Evolutionary conservation across 2,888 invertebrate species (phyloP), one percentile per base, ranked within the genome.

Genomic region (Periphyllus acericola): DNA sequence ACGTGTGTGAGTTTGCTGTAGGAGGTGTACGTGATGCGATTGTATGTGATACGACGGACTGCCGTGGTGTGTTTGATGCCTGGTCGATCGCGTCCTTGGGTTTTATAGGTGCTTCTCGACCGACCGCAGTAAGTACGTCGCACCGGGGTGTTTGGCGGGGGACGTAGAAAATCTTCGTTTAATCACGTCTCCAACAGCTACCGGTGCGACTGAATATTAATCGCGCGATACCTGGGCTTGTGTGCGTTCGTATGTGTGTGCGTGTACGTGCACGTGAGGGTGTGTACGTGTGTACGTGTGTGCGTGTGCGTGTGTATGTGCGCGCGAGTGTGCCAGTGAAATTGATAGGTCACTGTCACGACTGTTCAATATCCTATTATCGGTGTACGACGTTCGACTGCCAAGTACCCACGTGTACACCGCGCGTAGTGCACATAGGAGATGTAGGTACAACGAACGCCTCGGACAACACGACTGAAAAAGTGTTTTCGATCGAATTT

Each of bases 151-250:
- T 72, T 29, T 21, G 74, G 76, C 46, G 76, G 86, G 86, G 36
- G 78, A 36, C 36, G 40, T 52, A n/a, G 79, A 71, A 55, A 52
- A 71, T 86, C 55, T 40, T 66, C 80, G 71, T 80, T 36, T 36
- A 55, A 86, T 87, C 86, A 80, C 86, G 80, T 80, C 34, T 80
- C 55, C 86, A 52, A 55, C 74, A n/a, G 74, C 55, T 83, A 46
- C 32, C 17, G 74, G 17, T n/a, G 68, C 78, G 72, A n/a, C 40
- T 21, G 86, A 80, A 86, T 86, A 80, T 86, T 60, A 74, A 86
- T 86, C 55, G 55, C 32, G 17, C 29, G 52, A 19, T 55, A 29
- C 11, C 11, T 68, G 68, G 29, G 29, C 8, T 6, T n/a, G 68
- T 66, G 19, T 55, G 55, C 17, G 19, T 55, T 6, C 14, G 52